Conservation (phyloP, 2,797 vertebrate genomes). For the Brachymystax lenok region DNA sequence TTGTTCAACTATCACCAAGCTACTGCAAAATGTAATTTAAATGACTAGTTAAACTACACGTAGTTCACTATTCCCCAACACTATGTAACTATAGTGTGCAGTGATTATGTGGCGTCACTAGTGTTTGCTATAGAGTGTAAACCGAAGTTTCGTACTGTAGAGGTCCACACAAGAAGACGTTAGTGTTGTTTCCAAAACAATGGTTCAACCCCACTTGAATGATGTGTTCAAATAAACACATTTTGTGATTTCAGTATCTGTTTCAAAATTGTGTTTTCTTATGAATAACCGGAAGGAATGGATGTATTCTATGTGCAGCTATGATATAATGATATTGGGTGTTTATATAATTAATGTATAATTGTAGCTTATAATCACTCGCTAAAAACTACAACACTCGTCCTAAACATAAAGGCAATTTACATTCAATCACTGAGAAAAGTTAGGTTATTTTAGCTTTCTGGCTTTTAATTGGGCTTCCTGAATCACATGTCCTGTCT, state of each 20-base stretch:
- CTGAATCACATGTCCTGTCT: constrained; percentile 5
- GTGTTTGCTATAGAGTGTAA: not conserved
- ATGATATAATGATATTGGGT: not conserved
- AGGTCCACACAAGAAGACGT: not conserved
- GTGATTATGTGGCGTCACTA: not conserved
- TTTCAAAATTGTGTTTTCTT: not conserved
- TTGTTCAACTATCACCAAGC: too few relatives aligned
- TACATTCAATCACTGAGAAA: not conserved
- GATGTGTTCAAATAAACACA: constrained; percentile 9
- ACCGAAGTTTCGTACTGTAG: not conserved
- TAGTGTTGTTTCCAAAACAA: constrained; percentile 8
- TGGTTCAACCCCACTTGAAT: not conserved
- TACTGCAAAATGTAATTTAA: too few relatives aligned
- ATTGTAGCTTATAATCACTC: not conserved
- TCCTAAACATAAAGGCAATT: not conserved
- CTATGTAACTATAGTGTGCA: not conserved
- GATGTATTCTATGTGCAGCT: not conserved
- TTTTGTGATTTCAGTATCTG: constrained; percentile 5
- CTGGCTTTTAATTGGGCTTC: not conserved
- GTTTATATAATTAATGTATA: not conserved
- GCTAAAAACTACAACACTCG: not conserved
- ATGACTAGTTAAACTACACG: too few relatives aligned
- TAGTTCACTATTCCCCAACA: not conserved
- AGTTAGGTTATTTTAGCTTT: not conserved
- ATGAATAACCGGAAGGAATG: not conserved